Base-by-base conservation (phyloP, 2,888 invertebrate genomes). In the Metacarcinus magister region DNA sequence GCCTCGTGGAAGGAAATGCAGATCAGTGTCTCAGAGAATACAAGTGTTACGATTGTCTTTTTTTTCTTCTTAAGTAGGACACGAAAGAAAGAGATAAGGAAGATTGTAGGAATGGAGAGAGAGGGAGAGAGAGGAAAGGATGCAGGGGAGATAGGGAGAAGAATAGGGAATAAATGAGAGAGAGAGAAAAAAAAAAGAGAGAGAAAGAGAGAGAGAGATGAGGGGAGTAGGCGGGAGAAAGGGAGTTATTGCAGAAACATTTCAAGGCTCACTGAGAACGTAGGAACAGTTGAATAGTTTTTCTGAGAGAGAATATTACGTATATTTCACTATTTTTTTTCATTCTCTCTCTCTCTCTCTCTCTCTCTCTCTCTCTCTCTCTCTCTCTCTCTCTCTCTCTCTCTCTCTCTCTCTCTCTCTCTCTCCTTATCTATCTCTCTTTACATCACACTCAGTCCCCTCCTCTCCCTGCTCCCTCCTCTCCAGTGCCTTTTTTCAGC, bases 321-420 rank as follows among this genome's bases (percentile, higher is more conserved):
- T 75, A 75, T 75, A 54, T 19, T 10, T 54, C 23, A 75, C 28
- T 13, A 8, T 13, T 75, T n/a, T 75, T n/a, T 75, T n/a, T 75
- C 75, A n/a, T n/a, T 75, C 75, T n/a, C 75, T 75, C 75, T 75
- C 75, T 75, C 75, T 75, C 67, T 67, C 67, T 67, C 67, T n/a
- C n/a, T 67, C 67, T n/a, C n/a, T 67, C 1, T 7, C 2, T 54
- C 10, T 48, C 48, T 48, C 10, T 48, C 48, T 48, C 10, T 48
- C 48, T 48, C 10, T 48, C 48, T 48, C 10, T 48, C 48, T 48
- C 10, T 48, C 48, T 48, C 10, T 48, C 48, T 48, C 10, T 48
- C 48, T 48, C 10, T 48, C 48, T 48, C 10, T 48, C 48, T 48
- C 10, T 48, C 67, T 67, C 16, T 67, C 67, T 19, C 75, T 75